phyloP scores from a whole-genome alignment of 1,140 invertebrate species.

The Proales similis region DNA sequence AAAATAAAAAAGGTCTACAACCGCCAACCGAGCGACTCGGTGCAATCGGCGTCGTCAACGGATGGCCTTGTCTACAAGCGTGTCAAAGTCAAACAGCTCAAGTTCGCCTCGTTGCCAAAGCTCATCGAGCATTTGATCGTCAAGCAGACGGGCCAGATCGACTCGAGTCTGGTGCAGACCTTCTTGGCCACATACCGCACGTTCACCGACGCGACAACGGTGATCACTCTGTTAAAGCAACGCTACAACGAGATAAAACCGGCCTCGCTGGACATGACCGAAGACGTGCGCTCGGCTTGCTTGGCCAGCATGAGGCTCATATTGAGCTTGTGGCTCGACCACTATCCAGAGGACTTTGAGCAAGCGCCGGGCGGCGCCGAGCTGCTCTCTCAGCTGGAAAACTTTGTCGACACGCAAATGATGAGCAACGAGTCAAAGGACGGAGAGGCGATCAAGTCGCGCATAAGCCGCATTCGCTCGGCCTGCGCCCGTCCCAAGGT shows the following conservation, averaged over 20 bases:
- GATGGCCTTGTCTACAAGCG: slow-evolving; percentile 22
- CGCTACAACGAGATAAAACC: slow-evolving; percentile 6
- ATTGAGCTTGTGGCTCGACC: slow-evolving; percentile 90
- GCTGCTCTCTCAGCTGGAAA: too few relatives aligned
- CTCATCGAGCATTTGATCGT: slow-evolving; percentile 77
- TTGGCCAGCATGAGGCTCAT: slow-evolving; percentile 56
- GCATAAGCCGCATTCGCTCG: too few relatives aligned
- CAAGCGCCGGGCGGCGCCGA: too few relatives aligned
- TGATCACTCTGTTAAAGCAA: slow-evolving; percentile 57
- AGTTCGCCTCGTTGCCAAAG: slow-evolving; percentile 85
- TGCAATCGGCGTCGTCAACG: not conserved
- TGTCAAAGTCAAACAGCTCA: slow-evolving; percentile 55
- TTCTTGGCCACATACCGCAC: slow-evolving; percentile 88
- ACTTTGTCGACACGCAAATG: too few relatives aligned
- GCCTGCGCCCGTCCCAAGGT: too few relatives aligned
- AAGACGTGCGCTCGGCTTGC: slow-evolving; percentile 42
- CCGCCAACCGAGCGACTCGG: slow-evolving; percentile 7
- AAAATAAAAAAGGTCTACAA: slow-evolving; percentile 35
- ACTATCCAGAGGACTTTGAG: slow-evolving; percentile 89
- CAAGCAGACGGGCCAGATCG: slow-evolving; percentile 84
- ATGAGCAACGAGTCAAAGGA: too few relatives aligned
- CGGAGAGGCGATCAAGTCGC: too few relatives aligned
- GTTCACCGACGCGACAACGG: slow-evolving; percentile 70
- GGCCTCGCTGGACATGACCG: slow-evolving; percentile 43
- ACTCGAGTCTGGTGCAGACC: slow-evolving; percentile 93